phyloP scores from a whole-genome alignment of 2,888 invertebrate genomes.

The Limnephilus auricula region DNA sequence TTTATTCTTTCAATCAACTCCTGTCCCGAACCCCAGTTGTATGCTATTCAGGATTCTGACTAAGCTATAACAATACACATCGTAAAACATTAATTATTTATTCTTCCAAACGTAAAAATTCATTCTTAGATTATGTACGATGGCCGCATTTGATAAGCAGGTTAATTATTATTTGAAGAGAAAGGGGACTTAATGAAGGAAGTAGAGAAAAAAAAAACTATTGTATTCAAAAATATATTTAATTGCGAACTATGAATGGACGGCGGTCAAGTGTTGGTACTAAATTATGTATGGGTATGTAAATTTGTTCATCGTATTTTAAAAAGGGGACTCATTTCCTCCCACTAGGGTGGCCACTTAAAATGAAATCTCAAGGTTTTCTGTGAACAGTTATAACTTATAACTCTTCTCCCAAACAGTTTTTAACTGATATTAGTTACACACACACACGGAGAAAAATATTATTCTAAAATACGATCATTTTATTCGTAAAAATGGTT shows the following conservation, averaged over 20 bases:
- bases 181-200: constrained; percentile 32
- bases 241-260: constrained; percentile 39
- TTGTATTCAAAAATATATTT: constrained; percentile 30
- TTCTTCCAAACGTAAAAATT: no score
- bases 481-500: no score
- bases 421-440: no score
- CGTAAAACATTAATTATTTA: no score
- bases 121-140: neutral
- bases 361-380: neutral
- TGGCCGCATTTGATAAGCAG: constrained; percentile 18
- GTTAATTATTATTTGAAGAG: neutral
- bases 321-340: constrained; percentile 7
- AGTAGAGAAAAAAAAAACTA: constrained; percentile 24
- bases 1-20: neutral
- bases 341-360: neutral
- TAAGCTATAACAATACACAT: neutral
- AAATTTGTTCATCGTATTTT: constrained; percentile 15
- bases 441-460: no score
- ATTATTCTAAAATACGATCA: no score
- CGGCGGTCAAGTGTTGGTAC: constrained; percentile 4
- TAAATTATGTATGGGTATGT: constrained; percentile 12
- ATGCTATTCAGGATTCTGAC: neutral
- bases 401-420: neutral
- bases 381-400: neutral
- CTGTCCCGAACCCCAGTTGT: neutral